phyloP scores from a whole-genome alignment of 2,888 invertebrate genomes.

The Hemicrepidius hirtus region DNA sequence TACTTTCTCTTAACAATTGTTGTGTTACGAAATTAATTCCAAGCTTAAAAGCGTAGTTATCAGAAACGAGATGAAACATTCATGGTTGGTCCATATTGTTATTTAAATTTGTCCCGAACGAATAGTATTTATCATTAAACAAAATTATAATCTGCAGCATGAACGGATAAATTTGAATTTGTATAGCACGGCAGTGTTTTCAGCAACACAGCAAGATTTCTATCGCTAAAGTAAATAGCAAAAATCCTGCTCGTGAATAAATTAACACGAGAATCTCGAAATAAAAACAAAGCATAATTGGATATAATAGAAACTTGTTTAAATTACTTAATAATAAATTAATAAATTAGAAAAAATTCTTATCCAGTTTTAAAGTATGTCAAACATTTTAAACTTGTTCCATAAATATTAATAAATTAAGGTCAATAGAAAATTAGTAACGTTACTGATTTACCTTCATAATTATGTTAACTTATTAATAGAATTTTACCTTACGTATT shows the following conservation, averaged over 20 bases:
- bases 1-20: conserved; percentile 15
- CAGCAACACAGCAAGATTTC: not conserved
- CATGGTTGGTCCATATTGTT: conserved; percentile 13
- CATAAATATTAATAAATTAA: not conserved
- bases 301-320: too few species aligned
- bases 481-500: not conserved
- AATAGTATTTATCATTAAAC: conserved; percentile 13
- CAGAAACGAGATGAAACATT: conserved; percentile 20
- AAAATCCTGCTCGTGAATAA: conserved; percentile 10
- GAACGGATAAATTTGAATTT: conserved; percentile 20
- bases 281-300: too few species aligned
- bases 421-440: not conserved
- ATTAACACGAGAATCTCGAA: not conserved
- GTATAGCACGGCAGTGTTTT: not conserved
- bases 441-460: not conserved
- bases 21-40: conserved; percentile 14
- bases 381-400: not conserved
- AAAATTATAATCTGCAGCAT: conserved; percentile 13
- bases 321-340: too few species aligned
- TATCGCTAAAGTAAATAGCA: conserved; percentile 9
- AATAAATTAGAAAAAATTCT: not conserved
- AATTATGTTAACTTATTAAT: not conserved
- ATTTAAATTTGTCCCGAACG: conserved; percentile 16
- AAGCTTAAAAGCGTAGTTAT: not conserved
- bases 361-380: not conserved